These are phyloP conservation scores for Rhagoletis pomonella DNA, from an alignment of 1,140 invertebrate species.

Conservation along the genomic window DNA sequence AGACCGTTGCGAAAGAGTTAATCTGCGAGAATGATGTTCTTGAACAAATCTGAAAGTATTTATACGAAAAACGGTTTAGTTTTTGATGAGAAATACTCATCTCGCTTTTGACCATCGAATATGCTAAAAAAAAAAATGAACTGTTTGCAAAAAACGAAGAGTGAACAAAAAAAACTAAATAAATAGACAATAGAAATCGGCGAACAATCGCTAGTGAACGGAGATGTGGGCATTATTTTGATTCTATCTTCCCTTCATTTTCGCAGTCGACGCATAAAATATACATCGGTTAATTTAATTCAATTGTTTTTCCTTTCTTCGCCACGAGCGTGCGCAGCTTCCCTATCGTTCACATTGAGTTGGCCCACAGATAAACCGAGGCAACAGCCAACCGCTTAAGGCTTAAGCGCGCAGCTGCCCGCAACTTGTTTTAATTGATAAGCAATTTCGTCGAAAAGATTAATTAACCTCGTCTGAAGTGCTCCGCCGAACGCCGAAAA, in stretches of 20 bases:
- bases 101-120: not conserved
- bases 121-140: not conserved
- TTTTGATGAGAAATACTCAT: constrained; percentile 12
- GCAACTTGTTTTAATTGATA: constrained; percentile 37
- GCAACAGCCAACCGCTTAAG: not conserved
- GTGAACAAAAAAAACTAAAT: not conserved
- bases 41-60: constrained; percentile 13
- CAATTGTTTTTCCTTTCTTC: constrained; percentile 31
- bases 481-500: not conserved
- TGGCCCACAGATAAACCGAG: not conserved
- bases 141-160: constrained; percentile 24
- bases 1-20: constrained; percentile 43
- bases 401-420: not conserved
- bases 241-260: constrained; percentile 8
- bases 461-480: constrained; percentile 33
- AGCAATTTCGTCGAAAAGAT: constrained; percentile 31
- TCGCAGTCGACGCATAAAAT: constrained; percentile 18
- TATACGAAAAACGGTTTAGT: not conserved
- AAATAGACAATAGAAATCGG: not conserved
- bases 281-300: not conserved
- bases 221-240: constrained; percentile 7
- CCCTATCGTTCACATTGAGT: not conserved
- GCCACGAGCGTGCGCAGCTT: not conserved
- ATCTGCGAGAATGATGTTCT: constrained; percentile 49
- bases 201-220: constrained; percentile 20